Evolutionary conservation across 2,888 invertebrate genomes (phyloP), one percentile per base, ranked within the genome.

Genomic region (Corbicula japonica): DNA sequence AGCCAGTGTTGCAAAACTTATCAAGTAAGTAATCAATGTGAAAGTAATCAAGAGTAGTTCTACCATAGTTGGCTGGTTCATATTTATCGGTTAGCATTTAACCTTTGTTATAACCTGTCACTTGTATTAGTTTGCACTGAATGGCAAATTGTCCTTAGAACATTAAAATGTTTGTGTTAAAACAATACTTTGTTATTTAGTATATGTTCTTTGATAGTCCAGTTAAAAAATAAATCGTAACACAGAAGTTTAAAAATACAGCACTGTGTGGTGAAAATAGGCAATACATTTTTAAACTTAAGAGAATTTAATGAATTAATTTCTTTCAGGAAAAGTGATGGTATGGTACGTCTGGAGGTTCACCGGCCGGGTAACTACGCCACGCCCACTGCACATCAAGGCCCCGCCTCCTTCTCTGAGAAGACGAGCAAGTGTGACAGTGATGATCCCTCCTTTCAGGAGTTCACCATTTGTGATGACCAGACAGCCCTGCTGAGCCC

Each of bases 1-100:
- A 32, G 89, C 89, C 76, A 91, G 91, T 63, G 91, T 92, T 1
- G 91, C 90, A 28, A 89, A 88, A 61, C 79, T 91, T n/a, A 88
- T 92, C 80, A 91, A 89, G 91, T 92, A 85, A 86, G 89, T 88
- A 46, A 18, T 15, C 15, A 34, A n/a, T n/a, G 32, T 52, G 3
- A 26, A 52, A 28, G 10, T 6, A 26, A 28, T 50, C 12, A 21
- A 52, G n/a, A n/a, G n/a, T n/a, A n/a, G n/a, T n/a, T n/a, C n/a
- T n/a, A n/a, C n/a, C n/a, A n/a, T n/a, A n/a, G n/a, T n/a, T n/a
- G n/a, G n/a, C n/a, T n/a, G n/a, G n/a, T n/a, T n/a, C n/a, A n/a
- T n/a, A n/a, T n/a, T n/a, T n/a, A n/a, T n/a, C n/a, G n/a, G n/a
- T n/a, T n/a, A n/a, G n/a, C n/a, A n/a, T n/a, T n/a, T n/a, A n/a